Base-by-base conservation (phyloP, 1,140 invertebrate species). In the Ganaspis sp. region DNA sequence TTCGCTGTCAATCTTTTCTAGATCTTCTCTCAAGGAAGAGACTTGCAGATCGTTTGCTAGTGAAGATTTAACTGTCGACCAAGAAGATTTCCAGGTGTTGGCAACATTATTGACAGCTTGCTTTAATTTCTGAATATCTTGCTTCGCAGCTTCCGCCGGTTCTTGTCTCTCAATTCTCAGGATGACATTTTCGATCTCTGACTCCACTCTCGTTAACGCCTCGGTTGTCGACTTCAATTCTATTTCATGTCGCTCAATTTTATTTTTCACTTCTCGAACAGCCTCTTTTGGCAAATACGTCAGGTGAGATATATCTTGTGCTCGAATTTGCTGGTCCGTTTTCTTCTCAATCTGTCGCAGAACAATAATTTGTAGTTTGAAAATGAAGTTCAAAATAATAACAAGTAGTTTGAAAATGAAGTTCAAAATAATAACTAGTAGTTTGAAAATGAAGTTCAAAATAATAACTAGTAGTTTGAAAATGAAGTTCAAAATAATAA, bases 91-190 rank as follows among this genome's bases (percentile, higher is more conserved):
- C 92, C 95, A 95, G 17, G 91, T 84, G 8, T 90, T 86, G 34
- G 88, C 87, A 40, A 92, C 89, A 6, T 91, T 83, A 76, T 93
- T 91, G 73, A 96, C 89, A 12, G 94, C 89, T 81, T 92, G 91
- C 76, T 94, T 92, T 12, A 97, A 91, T 85, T 94, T 94, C 77
- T 94, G 92, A 49, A 94, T 93, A 85, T 97, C 96, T 82, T 94
- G 92, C 78, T 93, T 92, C 19, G 93, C 94, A 72, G 94, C 93
- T 53, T 93, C 92, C 38, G 92, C 81, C 26, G 95, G 95, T 87
- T 96, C 96, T 93, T 96, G 89, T 23, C 93, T 92, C 77, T 92
- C 89, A 58, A 96, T 95, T 86, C 92, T 93, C 29, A 92, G 86
- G 0, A 95, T 93, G 9, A 95, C 91, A 81, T 93, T 92, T 72